Conservation (phyloP, 2,797 vertebrate genomes). For the Pteropus rufus region DNA sequence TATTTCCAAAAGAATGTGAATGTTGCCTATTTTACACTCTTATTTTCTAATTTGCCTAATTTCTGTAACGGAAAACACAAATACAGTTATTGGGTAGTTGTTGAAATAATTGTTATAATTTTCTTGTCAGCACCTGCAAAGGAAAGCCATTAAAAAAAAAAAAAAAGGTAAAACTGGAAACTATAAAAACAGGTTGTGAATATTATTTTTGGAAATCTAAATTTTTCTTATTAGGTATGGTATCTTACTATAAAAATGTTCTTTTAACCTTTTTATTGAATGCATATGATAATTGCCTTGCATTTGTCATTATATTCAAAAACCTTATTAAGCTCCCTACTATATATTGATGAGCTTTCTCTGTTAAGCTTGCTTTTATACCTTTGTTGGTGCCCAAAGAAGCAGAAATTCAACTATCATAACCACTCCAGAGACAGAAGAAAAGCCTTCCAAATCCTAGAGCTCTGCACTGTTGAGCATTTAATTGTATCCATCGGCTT, state of each 20-base stretch:
- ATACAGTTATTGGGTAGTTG: background rate
- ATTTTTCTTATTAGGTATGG: background rate
- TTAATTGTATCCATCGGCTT: background rate
- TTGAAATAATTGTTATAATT: slow-evolving; percentile 42
- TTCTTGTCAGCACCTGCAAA: slow-evolving; percentile 48
- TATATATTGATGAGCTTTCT: background rate
- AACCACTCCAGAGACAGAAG: background rate
- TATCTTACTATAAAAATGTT: slow-evolving; percentile 4
- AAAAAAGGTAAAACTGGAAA: background rate
- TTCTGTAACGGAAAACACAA: slow-evolving; percentile 34
- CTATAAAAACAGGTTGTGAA: background rate
- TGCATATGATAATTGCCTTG: background rate
- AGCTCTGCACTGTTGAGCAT: background rate
- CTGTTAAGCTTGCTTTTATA: background rate
- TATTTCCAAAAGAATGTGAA: background rate
- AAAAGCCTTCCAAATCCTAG: background rate
- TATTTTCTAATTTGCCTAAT: slow-evolving; percentile 42
- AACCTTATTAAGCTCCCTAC: background rate
- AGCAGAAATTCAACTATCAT: background rate
- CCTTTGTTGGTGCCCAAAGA: background rate
- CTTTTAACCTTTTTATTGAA: background rate
- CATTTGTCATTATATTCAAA: background rate
- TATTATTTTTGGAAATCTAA: slow-evolving; percentile 27
- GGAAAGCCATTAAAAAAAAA: slow-evolving; percentile 4
- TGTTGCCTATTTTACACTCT: background rate